A percentile compares a stretch with the other conserved stretches of the same genome.
Evolutionary conservation across 1,140 invertebrate genomes (phyloP).

Genomic region (Drosophila varians): DNA sequence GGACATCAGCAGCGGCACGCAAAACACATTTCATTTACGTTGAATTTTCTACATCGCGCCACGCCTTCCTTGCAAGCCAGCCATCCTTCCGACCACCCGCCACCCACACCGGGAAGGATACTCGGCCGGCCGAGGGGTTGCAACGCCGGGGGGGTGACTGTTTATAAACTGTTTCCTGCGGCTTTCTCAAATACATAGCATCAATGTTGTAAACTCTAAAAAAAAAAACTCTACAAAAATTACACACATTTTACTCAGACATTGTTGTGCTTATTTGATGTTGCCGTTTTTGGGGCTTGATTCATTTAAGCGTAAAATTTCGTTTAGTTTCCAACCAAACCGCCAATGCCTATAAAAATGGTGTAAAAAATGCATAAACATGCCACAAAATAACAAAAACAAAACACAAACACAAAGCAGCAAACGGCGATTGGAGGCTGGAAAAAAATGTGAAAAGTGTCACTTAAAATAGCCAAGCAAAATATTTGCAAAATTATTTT

Average conservation of each 20-base stretch:
- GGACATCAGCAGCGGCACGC: constrained; percentile 55
- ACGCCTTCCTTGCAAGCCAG: constrained; percentile 5
- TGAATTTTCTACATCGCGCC: constrained; percentile 60
- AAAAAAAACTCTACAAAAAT: constrained; percentile 7
- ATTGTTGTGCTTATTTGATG: constrained; percentile 30
- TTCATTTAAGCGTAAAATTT: constrained; percentile 58
- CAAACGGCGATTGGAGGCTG: constrained; percentile 1
- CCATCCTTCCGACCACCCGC: background rate
- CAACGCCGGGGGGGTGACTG: constrained; percentile 6
- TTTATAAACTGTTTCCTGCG: constrained; percentile 63
- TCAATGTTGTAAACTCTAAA: constrained; percentile 46
- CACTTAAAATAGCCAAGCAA: constrained; percentile 11
- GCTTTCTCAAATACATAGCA: constrained; percentile 64
- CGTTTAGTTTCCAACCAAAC: constrained; percentile 52
- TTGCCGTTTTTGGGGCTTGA: constrained; percentile 4
- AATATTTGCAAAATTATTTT: constrained; percentile 23
- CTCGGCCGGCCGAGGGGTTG: background rate
- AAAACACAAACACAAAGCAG: background rate
- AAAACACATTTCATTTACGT: constrained; percentile 79
- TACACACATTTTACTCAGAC: constrained; percentile 45
- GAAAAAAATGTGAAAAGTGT: constrained; percentile 27
- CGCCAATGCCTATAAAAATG: constrained; percentile 32
- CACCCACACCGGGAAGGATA: background rate
- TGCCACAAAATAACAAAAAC: constrained; percentile 3
- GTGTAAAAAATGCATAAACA: constrained; percentile 28